Base-by-base conservation (phyloP, 2,888 invertebrate genomes). In the Drosophila quinaria region DNA sequence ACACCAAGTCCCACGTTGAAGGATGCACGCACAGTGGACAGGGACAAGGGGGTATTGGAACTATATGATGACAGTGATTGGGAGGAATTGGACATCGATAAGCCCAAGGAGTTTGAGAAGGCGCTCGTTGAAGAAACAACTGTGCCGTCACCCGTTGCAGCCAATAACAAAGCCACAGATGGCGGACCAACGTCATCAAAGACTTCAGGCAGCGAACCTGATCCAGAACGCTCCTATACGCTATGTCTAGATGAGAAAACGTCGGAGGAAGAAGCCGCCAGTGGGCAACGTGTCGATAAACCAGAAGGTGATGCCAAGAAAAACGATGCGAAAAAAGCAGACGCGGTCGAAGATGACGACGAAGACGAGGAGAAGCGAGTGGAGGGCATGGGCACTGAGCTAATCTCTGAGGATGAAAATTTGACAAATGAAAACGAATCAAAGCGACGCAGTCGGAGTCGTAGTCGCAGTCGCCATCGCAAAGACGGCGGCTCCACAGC, bases 381-480 rank as follows among this genome's bases (percentile, higher is more conserved):
- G 10, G 74, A 61, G 15, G 81, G 75, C 25, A 94, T 96, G 74
- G 96, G 95, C 81, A 96, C 96, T 0, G 96, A 96, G 92, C 93
- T 96, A 91, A 96, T 96, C 79, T 96, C 96, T 0, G 96, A 96
- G 74, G 96, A 96, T 72, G 95, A 94, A 47, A 94, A 95, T 72
- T 94, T 70, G 13, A 42, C 59, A 6, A 78, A 87, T 41, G 84
- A 80, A 17, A 80, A 78, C 35, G 80, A 84, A 46, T 44, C 82
- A 15, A 55, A 82, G 59, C 71, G 82, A 22, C 74, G 74, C 1
- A 66, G 56, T 31, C 49, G 44, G 1, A 65, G 41, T 44, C 42
- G 41, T 0, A 77, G 73, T 49, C 70, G 59, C 0, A 72, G 70
- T 52, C 66, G 59, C 0, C 66, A 68, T 19, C 80, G 75, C n/a